Percentiles rank a stretch among this genome's conserved stretches.
phyloP scores from a whole-genome alignment of 2,888 invertebrate species.

The Antheraea yamamai region DNA sequence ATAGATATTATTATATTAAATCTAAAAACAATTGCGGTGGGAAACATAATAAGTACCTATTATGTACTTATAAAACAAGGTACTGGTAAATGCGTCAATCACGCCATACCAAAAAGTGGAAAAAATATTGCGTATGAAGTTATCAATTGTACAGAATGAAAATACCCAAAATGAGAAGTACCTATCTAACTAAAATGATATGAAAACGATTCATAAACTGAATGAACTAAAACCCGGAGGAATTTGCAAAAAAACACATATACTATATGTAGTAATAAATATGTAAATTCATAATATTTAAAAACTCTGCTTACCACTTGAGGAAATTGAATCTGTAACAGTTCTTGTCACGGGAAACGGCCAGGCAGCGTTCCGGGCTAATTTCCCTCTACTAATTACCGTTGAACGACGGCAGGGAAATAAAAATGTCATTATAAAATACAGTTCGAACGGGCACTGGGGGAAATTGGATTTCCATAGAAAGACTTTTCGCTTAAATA shows the following conservation, averaged over 20 bases:
- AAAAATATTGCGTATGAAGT: no score
- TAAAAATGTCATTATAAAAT: constrained; percentile 15
- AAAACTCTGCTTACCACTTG: not conserved
- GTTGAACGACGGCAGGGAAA: constrained; percentile 11
- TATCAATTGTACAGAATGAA: no score
- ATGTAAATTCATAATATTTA: not conserved
- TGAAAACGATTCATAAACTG: not conserved
- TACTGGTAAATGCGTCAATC: no score
- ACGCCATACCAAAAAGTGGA: no score
- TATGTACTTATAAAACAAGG: no score
- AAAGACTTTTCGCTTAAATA: constrained; percentile 10
- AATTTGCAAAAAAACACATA: not conserved
- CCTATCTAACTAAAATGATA: not conserved
- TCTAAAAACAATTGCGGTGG: no score
- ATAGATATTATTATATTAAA: no score
- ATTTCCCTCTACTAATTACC: constrained; percentile 13
- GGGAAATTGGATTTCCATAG: constrained; percentile 12
- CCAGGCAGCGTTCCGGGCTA: constrained; percentile 4
- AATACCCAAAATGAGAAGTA: no score
- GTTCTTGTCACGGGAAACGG: not conserved
- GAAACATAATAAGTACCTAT: no score
- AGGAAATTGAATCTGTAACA: constrained; percentile 11
- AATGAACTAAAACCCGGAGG: not conserved
- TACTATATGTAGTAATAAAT: not conserved
- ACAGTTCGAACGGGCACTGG: constrained; percentile 8